Conservation (phyloP, 2,797 vertebrate species). For the Eulemur albifrons region DNA sequence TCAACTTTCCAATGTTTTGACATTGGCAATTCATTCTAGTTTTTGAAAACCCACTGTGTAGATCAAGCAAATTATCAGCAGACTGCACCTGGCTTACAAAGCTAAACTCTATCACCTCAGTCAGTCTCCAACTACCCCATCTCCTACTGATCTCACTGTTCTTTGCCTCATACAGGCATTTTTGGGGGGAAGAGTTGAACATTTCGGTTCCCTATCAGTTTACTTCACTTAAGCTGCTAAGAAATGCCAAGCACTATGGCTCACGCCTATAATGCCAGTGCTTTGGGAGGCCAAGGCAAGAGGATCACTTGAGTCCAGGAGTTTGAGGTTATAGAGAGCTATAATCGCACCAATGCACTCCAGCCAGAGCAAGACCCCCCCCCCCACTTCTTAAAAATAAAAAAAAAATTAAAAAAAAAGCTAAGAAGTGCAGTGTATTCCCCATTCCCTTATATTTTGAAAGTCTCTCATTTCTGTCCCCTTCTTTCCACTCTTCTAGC, state of each 20-base stretch:
- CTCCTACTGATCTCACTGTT: background rate
- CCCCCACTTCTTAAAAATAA: too few species aligned
- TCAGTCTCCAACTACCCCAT: background rate
- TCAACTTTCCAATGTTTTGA: constrained; percentile 14
- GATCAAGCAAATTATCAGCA: constrained; percentile 14
- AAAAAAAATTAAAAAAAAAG: too few species aligned
- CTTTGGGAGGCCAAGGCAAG: too few species aligned
- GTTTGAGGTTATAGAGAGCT: too few species aligned
- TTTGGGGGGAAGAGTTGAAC: background rate
- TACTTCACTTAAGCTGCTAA: background rate
- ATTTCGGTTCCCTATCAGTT: background rate
- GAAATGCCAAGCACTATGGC: too few species aligned
- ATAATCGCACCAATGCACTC: too few species aligned
- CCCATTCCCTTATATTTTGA: background rate
- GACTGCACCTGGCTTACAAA: background rate
- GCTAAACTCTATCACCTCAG: background rate
- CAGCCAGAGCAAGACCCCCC: too few species aligned
- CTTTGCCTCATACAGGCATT: background rate
- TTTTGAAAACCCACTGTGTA: background rate
- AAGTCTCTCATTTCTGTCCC: background rate
- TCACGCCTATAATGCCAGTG: too few species aligned
- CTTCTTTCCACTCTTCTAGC: background rate
- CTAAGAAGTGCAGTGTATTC: background rate
- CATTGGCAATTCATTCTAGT: background rate
- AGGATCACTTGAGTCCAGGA: too few species aligned